These are phyloP conservation scores for Galerucella nymphaeae DNA, from an alignment of 2,888 invertebrate species.

Conservation along the genomic window DNA sequence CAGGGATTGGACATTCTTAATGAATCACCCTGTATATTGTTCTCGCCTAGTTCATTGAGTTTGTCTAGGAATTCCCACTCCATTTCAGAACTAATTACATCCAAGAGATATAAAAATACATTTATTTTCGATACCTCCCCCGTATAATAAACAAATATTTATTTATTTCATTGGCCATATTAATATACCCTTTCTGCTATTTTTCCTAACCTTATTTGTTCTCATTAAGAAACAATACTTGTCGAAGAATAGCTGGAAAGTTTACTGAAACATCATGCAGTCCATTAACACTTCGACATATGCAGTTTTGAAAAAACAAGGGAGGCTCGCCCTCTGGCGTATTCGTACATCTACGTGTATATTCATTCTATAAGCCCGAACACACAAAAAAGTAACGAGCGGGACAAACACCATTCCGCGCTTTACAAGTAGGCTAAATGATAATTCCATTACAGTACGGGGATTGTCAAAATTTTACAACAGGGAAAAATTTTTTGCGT, in stretches of 20 bases:
- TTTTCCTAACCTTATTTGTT: conserved; percentile 19
- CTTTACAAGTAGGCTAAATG: conserved; percentile 61
- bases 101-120: no score
- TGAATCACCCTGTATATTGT: no score
- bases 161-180: conserved; percentile 12
- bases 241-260: conserved; percentile 29
- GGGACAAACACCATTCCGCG: conserved; percentile 58
- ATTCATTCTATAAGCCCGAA: conserved; percentile 54
- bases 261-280: conserved; percentile 44
- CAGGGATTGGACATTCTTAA: no score
- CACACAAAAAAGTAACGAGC: conserved; percentile 58
- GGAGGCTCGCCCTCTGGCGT: conserved; percentile 54
- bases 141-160: conserved; percentile 1
- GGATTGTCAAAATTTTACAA: no score
- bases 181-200: conserved; percentile 27
- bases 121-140: not conserved
- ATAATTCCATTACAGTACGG: conserved; percentile 59
- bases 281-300: conserved; percentile 57
- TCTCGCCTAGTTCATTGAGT: no score
- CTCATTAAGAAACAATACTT: conserved; percentile 38
- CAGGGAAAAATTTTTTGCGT: conserved; percentile 30
- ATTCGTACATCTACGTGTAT: conserved; percentile 42
- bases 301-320: conserved; percentile 59
- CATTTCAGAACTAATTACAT: no score
- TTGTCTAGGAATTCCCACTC: no score